phyloP scores from a whole-genome alignment of 2,113 vertebrate genomes.

The Macaca mulatta region DNA sequence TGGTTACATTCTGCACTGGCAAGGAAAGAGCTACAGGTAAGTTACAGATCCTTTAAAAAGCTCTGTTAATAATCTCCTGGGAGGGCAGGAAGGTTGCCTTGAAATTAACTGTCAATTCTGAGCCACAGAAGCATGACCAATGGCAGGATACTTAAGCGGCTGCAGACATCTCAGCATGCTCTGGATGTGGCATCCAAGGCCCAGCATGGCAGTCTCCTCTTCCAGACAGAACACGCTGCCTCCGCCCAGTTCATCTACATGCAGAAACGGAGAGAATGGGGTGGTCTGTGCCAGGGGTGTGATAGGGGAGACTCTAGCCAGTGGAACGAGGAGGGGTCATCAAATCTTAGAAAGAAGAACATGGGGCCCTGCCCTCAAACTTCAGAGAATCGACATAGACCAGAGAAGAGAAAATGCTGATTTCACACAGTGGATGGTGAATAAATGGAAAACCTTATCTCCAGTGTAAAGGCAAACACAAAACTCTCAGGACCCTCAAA shows the following conservation, averaged over 20 bases:
- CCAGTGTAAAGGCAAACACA: not conserved
- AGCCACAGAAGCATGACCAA: not conserved
- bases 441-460: not conserved
- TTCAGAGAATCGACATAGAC: not conserved
- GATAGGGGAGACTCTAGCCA: not conserved
- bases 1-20: not conserved
- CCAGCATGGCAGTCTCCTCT: not conserved
- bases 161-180: not conserved
- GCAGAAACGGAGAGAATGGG: not conserved
- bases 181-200: rapidly evolving
- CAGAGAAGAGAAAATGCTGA: not conserved
- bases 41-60: too few species aligned
- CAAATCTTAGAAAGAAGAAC: not conserved
- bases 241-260: rapidly evolving
- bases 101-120: not conserved
- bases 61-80: too few species aligned
- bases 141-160: rapidly evolving
- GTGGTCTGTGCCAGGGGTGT: not conserved
- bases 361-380: not conserved
- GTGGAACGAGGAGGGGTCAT: not conserved
- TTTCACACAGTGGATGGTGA: too few species aligned
- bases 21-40: not conserved
- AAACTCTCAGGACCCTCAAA: not conserved
- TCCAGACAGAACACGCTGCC: not conserved
- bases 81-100: not conserved